Base-by-base conservation (phyloP, 2,797 vertebrate species). In the Lagodon rhomboides region DNA sequence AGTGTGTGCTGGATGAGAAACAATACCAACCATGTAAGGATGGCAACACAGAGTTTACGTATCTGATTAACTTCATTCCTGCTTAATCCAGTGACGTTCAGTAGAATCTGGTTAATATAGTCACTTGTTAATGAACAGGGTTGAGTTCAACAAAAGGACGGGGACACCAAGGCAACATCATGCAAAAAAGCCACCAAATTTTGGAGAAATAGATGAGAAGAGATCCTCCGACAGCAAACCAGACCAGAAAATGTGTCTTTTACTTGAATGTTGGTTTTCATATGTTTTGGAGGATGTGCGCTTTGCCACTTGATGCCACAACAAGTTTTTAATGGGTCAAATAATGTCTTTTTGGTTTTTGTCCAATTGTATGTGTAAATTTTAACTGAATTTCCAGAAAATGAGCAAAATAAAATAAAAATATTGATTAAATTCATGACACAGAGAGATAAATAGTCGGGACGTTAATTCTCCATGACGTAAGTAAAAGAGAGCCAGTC, bases 11-110 rank as follows among this genome's bases (percentile, higher is more conserved):
- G n/a, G 12, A 64, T 54, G 38, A 49, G n/a, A 64, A 55, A 80
- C 61, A 41, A 49, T 11, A 27, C 30, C 34, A 51, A 49, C 43
- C 25, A 8, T 25, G n/a, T 51, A 0, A 65, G 27, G 25, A 54
- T 23, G 47, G 7, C 22, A 49, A 30, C 6, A 25, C 20, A 12
- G 22, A 7, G 25, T 64, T 51, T 55, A 8, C 3, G 38, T 4
- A 47, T 62, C 2, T 47, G 59, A 44, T 25, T 43, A 63, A 70
- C 25, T 49, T 4, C 67, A 34, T 27, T 58, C 41, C 4, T 43
- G 44, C 15, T 61, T 46, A 85, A 80, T 85, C 87, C 83, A 88
- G 82, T 85, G 78, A 83, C 73, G 68, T 49, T 75, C 60, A 75
- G 65, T 18, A 64, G 50, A 73, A 76, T 80, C 20, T 44, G 64